phyloP scores from a whole-genome alignment of 2,797 vertebrate species.

The Malurus splendens region DNA sequence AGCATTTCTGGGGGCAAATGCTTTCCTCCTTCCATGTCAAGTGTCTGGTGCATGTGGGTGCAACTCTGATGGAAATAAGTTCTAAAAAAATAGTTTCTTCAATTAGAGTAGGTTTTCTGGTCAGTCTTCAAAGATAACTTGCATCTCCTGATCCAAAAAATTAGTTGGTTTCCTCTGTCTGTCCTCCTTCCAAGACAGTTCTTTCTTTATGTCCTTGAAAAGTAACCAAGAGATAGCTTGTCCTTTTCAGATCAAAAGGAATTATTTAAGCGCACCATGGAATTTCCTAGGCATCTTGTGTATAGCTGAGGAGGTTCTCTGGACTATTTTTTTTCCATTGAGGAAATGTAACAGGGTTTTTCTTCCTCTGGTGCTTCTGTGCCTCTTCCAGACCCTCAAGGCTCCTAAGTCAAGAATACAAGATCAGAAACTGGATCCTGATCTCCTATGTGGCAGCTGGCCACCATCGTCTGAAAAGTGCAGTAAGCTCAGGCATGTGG shows the following conservation, averaged over 20 bases:
- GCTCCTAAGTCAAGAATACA: neutral
- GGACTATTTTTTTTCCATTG: neutral
- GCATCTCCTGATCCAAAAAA: neutral
- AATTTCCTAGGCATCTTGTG: neutral
- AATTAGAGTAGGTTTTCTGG: neutral
- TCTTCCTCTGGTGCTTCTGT: neutral
- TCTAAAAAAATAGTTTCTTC: neutral
- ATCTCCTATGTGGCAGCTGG: neutral
- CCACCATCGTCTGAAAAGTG: neutral
- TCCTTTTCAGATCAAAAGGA: neutral
- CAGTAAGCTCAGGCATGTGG: neutral
- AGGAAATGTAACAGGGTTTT: neutral
- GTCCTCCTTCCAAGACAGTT: neutral
- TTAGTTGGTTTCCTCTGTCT: neutral
- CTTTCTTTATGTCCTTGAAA: neutral
- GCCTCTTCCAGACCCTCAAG: neutral
- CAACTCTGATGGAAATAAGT: neutral
- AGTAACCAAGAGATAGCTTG: neutral
- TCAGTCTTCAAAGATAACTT: neutral
- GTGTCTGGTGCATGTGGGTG: neutral
- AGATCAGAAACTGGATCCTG: slow-evolving; percentile 2
- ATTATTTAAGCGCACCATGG: neutral
- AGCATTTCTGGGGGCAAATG: neutral
- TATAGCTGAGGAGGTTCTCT: neutral
- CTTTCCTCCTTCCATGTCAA: neutral